Evolutionary conservation across 1,140 invertebrate species (phyloP), one percentile per base, ranked within the genome.

Genomic region (Psix sp.): DNA sequence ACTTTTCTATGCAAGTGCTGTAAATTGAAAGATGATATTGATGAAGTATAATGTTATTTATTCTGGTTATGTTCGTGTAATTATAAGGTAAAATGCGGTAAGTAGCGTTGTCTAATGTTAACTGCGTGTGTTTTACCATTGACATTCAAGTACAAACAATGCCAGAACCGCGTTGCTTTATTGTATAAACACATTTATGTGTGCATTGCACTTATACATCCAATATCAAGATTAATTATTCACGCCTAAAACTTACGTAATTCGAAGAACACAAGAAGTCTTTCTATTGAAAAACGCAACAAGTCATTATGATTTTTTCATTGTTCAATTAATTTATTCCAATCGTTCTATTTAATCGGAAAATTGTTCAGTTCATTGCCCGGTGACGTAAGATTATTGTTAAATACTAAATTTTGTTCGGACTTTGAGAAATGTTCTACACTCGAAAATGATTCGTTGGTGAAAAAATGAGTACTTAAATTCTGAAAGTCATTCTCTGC

Each of bases 21-120:
- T 33, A 33, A 66, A 52, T 43, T 49, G 63, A 68, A 59, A 68
- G 54, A 68, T 38, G 29, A 68, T 45, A 48, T 68, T 59, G 62
- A 65, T 65, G 52, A 35, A 67, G 24, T 14, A 42, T 26, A 14
- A 40, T 29, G 51, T 42, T 49, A 43, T 51, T 57, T 57, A 67
- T 36, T 26, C 42, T 36, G 36, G 29, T 17, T 11, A 18, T 38
- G 49, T 56, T 48, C 14, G 24, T 33, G 40, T 57, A 67, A 67
- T 67, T 48, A 21, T 56, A 31, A 65, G 51, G 46, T 39, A 11
- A 65, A 48, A 54, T 24, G 42, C 18, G 21, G 10, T 46, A 45
- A 42, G 13, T 26, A 24, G 51, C 26, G 20, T 11, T 48, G 26
- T 29, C 29, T 21, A 48, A 45, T 48, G 43, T 29, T 10, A 5